Evolutionary conservation across 2,888 invertebrate species (phyloP).

Genomic region (Helleia helle): DNA sequence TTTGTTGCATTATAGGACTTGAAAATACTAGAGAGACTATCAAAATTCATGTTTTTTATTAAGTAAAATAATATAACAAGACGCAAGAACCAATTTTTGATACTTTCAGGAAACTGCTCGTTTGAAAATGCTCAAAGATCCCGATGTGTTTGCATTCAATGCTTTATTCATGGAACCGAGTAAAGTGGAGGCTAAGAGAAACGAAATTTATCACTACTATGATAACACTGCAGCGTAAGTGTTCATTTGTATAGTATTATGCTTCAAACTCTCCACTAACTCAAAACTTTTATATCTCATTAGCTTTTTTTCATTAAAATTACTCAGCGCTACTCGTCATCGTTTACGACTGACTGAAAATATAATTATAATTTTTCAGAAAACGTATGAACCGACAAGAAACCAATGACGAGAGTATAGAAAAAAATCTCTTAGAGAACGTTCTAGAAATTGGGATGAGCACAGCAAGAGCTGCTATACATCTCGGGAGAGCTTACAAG

Average conservation of each 20-base stretch:
- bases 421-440: constrained; percentile 56
- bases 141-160: constrained; percentile 72
- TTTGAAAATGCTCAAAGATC: constrained; percentile 62
- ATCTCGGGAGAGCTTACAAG: constrained; percentile 71
- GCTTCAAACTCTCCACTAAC: too few relatives aligned
- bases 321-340: too few relatives aligned
- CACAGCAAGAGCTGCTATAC: constrained; percentile 69
- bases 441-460: constrained; percentile 68
- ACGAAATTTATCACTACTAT: constrained; percentile 27
- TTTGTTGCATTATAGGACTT: too few relatives aligned
- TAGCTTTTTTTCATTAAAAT: too few relatives aligned
- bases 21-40: too few relatives aligned
- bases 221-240: constrained; percentile 17
- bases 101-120: constrained; percentile 42
- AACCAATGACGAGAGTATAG: constrained; percentile 38
- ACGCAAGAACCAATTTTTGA: too few relatives aligned
- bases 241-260: neutral
- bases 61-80: neutral
- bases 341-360: too few relatives aligned
- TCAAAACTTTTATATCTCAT: too few relatives aligned
- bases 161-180: constrained; percentile 68
- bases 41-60: too few relatives aligned
- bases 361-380: constrained; percentile 27
- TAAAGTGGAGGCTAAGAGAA: constrained; percentile 50
- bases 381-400: constrained; percentile 45